Base-by-base conservation (phyloP, 2,113 vertebrate species). In the Scytalopus superciliaris region DNA sequence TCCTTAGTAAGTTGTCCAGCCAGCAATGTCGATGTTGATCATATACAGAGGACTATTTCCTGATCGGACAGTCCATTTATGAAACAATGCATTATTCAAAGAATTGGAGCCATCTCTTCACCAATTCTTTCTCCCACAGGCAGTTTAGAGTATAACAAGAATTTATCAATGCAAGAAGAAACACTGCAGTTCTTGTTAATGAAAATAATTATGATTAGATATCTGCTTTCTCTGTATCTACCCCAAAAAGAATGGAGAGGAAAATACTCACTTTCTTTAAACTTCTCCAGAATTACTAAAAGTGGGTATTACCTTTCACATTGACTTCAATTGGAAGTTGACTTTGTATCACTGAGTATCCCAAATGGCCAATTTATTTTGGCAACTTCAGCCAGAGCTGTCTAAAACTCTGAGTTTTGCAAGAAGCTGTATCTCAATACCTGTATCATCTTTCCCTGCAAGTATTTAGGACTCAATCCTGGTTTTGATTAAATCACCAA, bases 1-100 rank as follows among this genome's bases (percentile, higher is more conserved):
- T 78, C 62, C 94, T 89, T 37, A 85, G 81, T 90, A 93, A 93
- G 87, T 67, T 93, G 95, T 94, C 95, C 95, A 87, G 95, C 88
- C 28, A 74, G 86, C 77, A 92, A 33, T 81, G 93, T 93, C 88
- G 3, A 62, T 33, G 88, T 22, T 81, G 91, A 95, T 96, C 89
- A 95, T 15, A 45, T 28, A 18, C 67, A 56, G 49, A 4, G 68
- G 53, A 13, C 80, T 47, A 5, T 75, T 44, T 93, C 82, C 93
- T 35, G 60, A 40, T 62, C 14, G 81, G 93, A 90, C 92, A 93
- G 60, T 69, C 93, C 59, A 45, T 90, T 92, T 84, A 62, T 35
- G 57, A 37, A 84, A 87, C 23, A 78, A 84, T 50, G 80, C 76
- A 90, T 93, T 93, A 89, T 80, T 89, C 84, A 90, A 83, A 76